A percentile compares a stretch with the other conserved stretches of the same genome.
Evolutionary conservation across 2,888 invertebrate species (phyloP).

Genomic region (Oasisia sp.): DNA sequence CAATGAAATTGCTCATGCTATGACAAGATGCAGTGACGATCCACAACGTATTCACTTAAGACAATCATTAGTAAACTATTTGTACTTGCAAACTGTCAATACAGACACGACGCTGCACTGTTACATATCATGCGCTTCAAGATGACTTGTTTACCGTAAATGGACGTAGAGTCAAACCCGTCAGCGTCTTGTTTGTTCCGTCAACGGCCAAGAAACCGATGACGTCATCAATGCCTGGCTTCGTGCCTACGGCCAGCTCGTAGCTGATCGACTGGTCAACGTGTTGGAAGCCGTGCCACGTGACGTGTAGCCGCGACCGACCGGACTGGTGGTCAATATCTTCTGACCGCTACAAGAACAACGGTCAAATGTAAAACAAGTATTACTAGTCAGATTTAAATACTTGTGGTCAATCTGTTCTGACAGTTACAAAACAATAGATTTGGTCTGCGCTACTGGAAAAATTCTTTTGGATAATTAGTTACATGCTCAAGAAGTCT

Average conservation of each 20-base stretch:
- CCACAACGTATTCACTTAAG: no score
- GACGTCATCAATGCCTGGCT: background rate
- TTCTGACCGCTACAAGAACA: background rate
- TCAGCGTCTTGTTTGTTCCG: background rate
- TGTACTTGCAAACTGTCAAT: no score
- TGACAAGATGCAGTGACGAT: no score
- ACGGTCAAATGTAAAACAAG: background rate
- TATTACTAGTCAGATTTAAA: background rate
- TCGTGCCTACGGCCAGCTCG: background rate
- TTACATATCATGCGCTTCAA: no score
- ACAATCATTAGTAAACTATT: no score
- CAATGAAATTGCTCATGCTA: no score
- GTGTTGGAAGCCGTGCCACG: conserved; percentile 21
- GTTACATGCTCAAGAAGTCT: no score
- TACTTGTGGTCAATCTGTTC: no score
- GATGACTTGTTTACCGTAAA: background rate
- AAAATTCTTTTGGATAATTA: no score
- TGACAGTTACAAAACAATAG: background rate
- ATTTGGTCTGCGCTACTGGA: background rate
- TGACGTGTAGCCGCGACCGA: background rate
- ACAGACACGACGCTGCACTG: background rate
- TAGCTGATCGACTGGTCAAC: background rate
- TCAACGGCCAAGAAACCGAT: background rate
- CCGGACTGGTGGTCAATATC: conserved; percentile 20
- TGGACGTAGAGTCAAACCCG: background rate